Conservation (phyloP, 92 coral and sea anemone species). For the Hydrozoanthus gracilis region DNA sequence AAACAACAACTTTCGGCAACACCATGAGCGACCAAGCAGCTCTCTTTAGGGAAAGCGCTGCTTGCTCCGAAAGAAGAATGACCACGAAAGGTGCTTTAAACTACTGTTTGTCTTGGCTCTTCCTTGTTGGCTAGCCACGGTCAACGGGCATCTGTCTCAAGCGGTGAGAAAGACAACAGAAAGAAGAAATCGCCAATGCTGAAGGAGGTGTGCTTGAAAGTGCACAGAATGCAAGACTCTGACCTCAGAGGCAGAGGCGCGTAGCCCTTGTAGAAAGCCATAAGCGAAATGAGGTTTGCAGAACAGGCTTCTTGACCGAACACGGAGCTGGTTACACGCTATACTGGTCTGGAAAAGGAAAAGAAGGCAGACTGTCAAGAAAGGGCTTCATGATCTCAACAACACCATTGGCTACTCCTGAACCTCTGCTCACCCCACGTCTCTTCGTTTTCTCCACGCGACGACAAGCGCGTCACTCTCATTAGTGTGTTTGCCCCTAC, state of each 20-base stretch:
- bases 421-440: conserved; percentile 31
- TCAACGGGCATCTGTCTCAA: no score
- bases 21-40: no score
- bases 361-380: conserved; percentile 5
- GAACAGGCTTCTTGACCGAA: conserved; percentile 8
- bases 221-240: conserved; percentile 16
- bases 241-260: background rate
- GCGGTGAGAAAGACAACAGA: no score
- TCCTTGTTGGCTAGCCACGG: no score
- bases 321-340: conserved; percentile 32
- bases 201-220: conserved; percentile 1
- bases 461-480: conserved; percentile 4
- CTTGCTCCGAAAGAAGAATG: no score
- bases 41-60: no score
- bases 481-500: conserved; percentile 6
- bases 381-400: conserved; percentile 37
- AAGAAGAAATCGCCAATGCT: no score
- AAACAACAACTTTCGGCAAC: no score
- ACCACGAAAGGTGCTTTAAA: no score
- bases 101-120: no score
- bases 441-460: conserved; percentile 17
- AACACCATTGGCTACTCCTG: conserved; percentile 27
- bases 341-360: conserved; percentile 23
- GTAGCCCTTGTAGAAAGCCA: background rate
- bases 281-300: background rate